These are phyloP conservation scores for Meloidogyne chitwoodi DNA, from an alignment of 1,140 invertebrate species.

Conservation along the genomic window DNA sequence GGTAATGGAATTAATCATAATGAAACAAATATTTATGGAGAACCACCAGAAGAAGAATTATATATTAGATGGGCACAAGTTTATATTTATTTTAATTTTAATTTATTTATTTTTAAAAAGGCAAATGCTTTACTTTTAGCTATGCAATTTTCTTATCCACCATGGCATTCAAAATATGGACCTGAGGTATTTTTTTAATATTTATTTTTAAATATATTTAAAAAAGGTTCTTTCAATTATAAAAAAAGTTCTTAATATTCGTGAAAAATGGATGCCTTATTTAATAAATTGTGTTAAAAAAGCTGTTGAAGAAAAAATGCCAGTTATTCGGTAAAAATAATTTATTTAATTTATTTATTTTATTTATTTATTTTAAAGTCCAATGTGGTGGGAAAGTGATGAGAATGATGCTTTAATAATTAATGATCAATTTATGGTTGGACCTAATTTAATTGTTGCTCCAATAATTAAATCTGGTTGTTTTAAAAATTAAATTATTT, in stretches of 20 bases:
- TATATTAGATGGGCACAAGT: conserved; percentile 82
- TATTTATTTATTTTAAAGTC: conserved; percentile 23
- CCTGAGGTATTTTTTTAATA: background rate
- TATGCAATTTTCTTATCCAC: conserved; percentile 80
- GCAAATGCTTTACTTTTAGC: conserved; percentile 77
- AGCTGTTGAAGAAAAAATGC: conserved; percentile 74
- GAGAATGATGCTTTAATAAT: conserved; percentile 27
- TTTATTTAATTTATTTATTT: background rate
- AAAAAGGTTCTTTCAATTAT: conserved; percentile 66
- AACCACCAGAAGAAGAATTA: conserved; percentile 72
- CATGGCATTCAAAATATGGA: conserved; percentile 68
- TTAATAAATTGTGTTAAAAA: conserved; percentile 66
- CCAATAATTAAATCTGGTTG: background rate
- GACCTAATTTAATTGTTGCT: conserved; percentile 45
- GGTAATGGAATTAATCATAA: conserved; percentile 70
- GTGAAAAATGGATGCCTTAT: conserved; percentile 68
- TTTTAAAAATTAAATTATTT: conserved; percentile 30
- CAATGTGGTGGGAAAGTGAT: conserved; percentile 42
- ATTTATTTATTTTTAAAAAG: conserved; percentile 13
- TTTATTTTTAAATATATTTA: conserved; percentile 65
- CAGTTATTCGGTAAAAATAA: conserved; percentile 59
- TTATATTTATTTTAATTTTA: background rate
- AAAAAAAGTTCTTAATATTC: conserved; percentile 69
- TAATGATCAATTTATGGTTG: conserved; percentile 61
- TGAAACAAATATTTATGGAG: conserved; percentile 14